Percentiles rank a stretch among this genome's conserved stretches.
Conservation (phyloP, 2,888 invertebrate genomes). For the Neoascia interrupta region DNA sequence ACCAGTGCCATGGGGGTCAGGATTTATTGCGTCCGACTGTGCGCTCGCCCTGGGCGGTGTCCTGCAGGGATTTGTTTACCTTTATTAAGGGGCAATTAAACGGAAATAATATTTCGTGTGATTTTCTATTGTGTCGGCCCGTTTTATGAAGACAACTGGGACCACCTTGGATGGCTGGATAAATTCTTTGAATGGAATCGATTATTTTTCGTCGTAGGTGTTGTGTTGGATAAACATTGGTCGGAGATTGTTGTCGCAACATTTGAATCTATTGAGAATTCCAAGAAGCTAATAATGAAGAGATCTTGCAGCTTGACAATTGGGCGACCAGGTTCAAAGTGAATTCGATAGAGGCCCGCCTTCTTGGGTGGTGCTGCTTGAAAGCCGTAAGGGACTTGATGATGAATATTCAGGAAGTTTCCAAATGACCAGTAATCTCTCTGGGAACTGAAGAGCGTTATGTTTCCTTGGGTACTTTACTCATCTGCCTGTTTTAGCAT, state of each 20-base stretch:
- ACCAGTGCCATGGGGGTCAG: conserved; percentile 31
- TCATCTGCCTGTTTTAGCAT: neutral
- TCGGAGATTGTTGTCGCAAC: conserved; percentile 50
- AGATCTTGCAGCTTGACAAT: neutral
- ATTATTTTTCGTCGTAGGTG: conserved; percentile 41
- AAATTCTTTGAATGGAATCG: conserved; percentile 32
- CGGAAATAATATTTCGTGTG: conserved; percentile 69
- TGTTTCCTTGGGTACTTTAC: too few species aligned
- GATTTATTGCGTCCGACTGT: conserved; percentile 51
- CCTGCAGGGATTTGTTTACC: conserved; percentile 69
- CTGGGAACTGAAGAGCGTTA: neutral
- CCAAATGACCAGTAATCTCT: neutral
- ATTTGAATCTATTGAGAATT: conserved; percentile 53
- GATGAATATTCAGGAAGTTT: neutral
- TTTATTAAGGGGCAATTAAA: conserved; percentile 70
- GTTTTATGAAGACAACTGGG: conserved; percentile 34
- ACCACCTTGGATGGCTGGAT: conserved; percentile 58
- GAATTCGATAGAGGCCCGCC: conserved; percentile 1
- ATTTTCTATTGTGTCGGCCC: conserved; percentile 45
- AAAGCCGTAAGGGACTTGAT: neutral
- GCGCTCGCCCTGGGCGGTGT: conserved; percentile 25
- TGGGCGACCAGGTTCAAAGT: neutral
- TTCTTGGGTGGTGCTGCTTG: conserved; percentile 14
- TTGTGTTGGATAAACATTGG: conserved; percentile 53
- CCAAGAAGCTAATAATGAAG: conserved; percentile 23